Conservation (phyloP, 2,888 invertebrate genomes). For the Dolichopus griseipennis region DNA sequence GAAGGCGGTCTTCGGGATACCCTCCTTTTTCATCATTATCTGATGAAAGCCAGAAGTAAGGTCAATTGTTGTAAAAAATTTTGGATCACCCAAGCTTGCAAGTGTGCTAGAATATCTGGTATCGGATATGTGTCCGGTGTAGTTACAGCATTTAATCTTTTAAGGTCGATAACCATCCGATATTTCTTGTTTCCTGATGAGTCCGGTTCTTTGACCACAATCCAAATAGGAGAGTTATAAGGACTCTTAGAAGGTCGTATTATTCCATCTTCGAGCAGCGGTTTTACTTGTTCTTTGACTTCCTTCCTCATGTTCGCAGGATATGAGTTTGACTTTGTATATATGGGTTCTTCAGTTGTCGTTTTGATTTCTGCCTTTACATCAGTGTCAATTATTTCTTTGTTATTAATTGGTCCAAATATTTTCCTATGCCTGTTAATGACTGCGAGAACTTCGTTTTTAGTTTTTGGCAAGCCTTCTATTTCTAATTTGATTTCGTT, state of each 20-base stretch:
- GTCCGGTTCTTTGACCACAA: slow-evolving; percentile 24
- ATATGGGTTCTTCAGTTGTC: slow-evolving; percentile 24
- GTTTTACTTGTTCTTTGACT: slow-evolving; percentile 30
- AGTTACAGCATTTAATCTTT: slow-evolving; percentile 19
- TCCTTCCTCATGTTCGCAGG: slow-evolving; percentile 28
- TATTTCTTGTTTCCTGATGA: slow-evolving; percentile 21
- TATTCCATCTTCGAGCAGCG: slow-evolving; percentile 28
- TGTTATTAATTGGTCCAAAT: slow-evolving; percentile 15
- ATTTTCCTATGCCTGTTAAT: neutral
- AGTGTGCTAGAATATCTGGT: slow-evolving; percentile 14
- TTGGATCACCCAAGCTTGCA: slow-evolving; percentile 18
- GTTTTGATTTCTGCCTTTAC: slow-evolving; percentile 32
- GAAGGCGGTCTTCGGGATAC: slow-evolving; percentile 19
- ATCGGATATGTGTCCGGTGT: slow-evolving; percentile 15
- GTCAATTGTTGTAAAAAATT: slow-evolving; percentile 18
- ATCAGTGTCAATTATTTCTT: neutral
- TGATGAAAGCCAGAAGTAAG: no score
- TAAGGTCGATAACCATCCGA: slow-evolving; percentile 23
- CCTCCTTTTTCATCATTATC: slow-evolving; percentile 12
- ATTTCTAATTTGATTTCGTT: slow-evolving; percentile 12
- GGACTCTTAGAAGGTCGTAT: slow-evolving; percentile 29
- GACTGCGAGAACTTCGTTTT: neutral
- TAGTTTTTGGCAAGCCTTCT: neutral
- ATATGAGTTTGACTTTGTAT: slow-evolving; percentile 29
- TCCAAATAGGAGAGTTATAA: slow-evolving; percentile 27